phyloP scores from a whole-genome alignment of 35 echinoderm and acorn worm species.

The Strongylocentrotus purpuratus region DNA sequence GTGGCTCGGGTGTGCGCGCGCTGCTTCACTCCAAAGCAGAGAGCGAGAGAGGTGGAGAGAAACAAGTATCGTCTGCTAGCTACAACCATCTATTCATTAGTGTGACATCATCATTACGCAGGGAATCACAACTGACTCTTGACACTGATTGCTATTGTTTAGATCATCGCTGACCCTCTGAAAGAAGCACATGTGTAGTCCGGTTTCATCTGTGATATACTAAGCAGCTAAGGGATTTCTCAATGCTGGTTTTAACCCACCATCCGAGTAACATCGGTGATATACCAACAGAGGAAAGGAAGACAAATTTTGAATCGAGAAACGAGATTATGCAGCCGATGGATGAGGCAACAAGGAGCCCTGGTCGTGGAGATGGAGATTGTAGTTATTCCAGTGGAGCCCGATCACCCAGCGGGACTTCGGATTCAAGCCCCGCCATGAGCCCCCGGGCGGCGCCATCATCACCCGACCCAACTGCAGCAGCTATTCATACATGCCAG shows the following conservation, averaged over 20 bases:
- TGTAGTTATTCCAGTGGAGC: background rate
- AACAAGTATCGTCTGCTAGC: background rate
- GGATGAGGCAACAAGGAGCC: background rate
- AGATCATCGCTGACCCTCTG: background rate
- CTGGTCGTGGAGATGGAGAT: slow-evolving; percentile 37
- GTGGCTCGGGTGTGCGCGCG: background rate
- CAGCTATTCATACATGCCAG: background rate
- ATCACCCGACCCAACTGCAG: background rate
- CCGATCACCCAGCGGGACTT: slow-evolving; percentile 19
- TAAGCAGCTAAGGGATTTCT: background rate
- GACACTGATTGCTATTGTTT: background rate
- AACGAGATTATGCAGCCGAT: slow-evolving; percentile 26
- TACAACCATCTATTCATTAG: background rate
- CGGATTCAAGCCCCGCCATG: background rate
- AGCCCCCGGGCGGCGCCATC: background rate
- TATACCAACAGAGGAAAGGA: background rate
- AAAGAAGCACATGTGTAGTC: background rate
- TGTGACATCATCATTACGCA: slow-evolving; percentile 8
- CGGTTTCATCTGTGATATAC: background rate
- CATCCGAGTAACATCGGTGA: background rate
- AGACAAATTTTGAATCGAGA: background rate
- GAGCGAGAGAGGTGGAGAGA: background rate
- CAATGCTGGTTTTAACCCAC: slow-evolving; percentile 10
- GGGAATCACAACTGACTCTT: background rate
- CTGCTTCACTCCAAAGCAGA: background rate